These are phyloP conservation scores for Eleutherodactylus coqui DNA, from an alignment of 2,797 vertebrate genomes.

Conservation along the genomic window DNA sequence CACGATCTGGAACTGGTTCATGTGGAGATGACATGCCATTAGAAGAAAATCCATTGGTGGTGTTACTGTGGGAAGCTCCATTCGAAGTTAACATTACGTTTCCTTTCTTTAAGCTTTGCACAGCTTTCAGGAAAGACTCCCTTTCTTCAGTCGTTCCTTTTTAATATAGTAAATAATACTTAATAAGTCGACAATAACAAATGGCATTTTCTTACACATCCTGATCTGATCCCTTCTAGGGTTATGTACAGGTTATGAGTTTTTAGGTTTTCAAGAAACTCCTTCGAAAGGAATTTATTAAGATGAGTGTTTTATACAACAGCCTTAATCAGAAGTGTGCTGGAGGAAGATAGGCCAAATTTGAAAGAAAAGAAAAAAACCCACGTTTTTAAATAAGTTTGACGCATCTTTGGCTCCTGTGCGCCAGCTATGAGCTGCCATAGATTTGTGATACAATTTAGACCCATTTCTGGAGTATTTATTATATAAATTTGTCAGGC, in stretches of 20 bases:
- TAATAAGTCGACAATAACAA: neutral
- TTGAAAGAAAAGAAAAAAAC: too few species aligned
- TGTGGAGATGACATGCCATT: neutral
- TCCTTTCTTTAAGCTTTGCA: conserved; percentile 64
- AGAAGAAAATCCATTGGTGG: neutral
- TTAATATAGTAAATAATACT: conserved; percentile 46
- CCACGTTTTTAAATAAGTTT: too few species aligned
- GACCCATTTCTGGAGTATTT: too few species aligned
- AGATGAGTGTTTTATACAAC: neutral
- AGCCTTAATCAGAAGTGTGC: too few species aligned
- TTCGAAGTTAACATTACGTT: neutral
- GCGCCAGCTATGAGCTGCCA: too few species aligned
- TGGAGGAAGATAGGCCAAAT: too few species aligned
- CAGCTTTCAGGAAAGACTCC: conserved; percentile 73
- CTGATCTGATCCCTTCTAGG: neutral
- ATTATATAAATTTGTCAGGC: too few species aligned
- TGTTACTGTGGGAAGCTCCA: neutral
- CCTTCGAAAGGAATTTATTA: too few species aligned
- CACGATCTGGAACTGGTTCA: neutral
- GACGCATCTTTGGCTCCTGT: too few species aligned
- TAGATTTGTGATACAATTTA: too few species aligned
- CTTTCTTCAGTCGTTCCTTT: conserved; percentile 76
- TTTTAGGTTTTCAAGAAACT: neutral
- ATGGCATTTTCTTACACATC: neutral
- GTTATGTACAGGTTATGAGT: neutral